These are phyloP conservation scores for Auanema freiburgensis DNA, from an alignment of 2,888 invertebrate species.

Conservation along the genomic window DNA sequence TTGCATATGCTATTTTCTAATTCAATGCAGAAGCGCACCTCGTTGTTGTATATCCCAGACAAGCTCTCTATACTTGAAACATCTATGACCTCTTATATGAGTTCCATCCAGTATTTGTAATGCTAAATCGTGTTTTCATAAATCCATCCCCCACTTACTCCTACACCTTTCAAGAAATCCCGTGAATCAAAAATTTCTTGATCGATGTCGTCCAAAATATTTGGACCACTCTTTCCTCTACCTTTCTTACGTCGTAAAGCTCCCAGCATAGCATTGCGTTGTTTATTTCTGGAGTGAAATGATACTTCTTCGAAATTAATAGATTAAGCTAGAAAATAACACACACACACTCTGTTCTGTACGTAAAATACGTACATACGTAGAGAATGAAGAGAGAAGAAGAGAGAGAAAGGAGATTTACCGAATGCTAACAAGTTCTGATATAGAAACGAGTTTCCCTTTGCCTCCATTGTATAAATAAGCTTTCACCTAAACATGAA, in stretches of 20 bases:
- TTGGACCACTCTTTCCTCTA: constrained; percentile 60
- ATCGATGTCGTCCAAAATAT: constrained; percentile 62
- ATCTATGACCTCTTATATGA: constrained; percentile 32
- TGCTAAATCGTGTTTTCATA: constrained; percentile 39
- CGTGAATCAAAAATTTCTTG: constrained; percentile 49
- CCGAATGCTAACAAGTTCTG: constrained; percentile 81
- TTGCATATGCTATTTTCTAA: background rate
- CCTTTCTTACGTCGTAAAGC: constrained; percentile 54
- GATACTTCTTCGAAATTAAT: background rate
- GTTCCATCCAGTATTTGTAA: constrained; percentile 63
- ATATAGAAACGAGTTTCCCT: constrained; percentile 85
- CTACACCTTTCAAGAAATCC: constrained; percentile 52
- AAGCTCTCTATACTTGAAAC: constrained; percentile 70
- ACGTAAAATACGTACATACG: background rate
- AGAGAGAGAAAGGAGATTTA: background rate
- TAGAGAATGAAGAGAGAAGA: background rate
- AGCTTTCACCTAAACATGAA: constrained; percentile 74
- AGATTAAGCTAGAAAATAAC: background rate
- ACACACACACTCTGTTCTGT: background rate
- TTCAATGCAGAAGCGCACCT: constrained; percentile 24
- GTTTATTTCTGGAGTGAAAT: constrained; percentile 72
- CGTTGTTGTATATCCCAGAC: constrained; percentile 60
- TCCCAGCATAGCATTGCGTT: constrained; percentile 69
- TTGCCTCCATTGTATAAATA: constrained; percentile 90
- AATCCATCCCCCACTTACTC: background rate